Base-by-base conservation (phyloP, 2,113 vertebrate genomes). In the Hippocampus abdominalis region DNA sequence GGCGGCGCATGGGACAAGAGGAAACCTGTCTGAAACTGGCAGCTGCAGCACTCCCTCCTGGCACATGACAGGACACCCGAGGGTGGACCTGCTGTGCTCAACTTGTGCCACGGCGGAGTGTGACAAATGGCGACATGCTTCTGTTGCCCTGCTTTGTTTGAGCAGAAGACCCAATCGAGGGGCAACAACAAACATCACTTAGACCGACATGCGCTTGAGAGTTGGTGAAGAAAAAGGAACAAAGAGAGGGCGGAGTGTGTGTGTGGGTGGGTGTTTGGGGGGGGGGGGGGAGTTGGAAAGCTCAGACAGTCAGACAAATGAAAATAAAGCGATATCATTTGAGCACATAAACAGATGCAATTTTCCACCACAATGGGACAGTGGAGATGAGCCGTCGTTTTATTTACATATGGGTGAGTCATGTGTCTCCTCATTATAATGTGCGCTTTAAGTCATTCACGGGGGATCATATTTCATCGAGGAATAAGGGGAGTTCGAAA, bases 121-220 rank as follows among this genome's bases (percentile, higher is more conserved):
- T 89, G 91, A 91, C 87, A 92, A 91, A 91, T 90, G 88, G 88
- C 88, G 88, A 90, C 89, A 89, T 82, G 86, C 84, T 89, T 91
- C 87, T 80, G 83, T 84, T 91, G 83, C 79, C 74, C 66, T 86
- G 87, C 81, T 82, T 84, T 81, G 82, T 84, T 84, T 83, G 81
- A 88, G 84, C 60, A 39, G 75, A 70, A 78, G 80, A 72, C 81
- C 86, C 83, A 84, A 86, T 80, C 84, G 83, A 86, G 81, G 81
- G 54, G 40, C 76, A 81, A 72, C 86, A 87, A 83, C 84, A 84
- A 79, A 74, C 76, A 76, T 70, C 76, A 29, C 75, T 44, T 12
- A 44, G 78, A 25, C 81, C 20, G 15, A 46, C 39, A 64, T 20
- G 29, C 44, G 13, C 25, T 27, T 48, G 40, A 49, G 46, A 51